phyloP scores from a whole-genome alignment of 2,888 invertebrate genomes.

The Chrysolina oricalcia region DNA sequence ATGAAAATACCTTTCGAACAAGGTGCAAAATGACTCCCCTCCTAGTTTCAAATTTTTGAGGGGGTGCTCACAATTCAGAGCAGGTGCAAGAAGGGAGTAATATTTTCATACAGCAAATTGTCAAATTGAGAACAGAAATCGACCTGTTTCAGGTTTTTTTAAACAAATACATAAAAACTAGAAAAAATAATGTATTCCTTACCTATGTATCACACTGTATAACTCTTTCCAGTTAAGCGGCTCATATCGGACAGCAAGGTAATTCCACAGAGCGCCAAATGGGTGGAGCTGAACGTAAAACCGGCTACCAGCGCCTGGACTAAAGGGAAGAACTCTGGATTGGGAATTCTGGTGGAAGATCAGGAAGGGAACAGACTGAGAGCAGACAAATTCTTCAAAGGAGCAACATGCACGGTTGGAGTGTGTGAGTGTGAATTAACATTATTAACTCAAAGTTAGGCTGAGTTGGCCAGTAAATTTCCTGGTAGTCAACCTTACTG shows the following conservation, averaged over 20 bases:
- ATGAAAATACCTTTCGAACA: too few species aligned
- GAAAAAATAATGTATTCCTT: too few species aligned
- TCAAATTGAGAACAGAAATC: too few species aligned
- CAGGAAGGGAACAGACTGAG: conserved; percentile 74
- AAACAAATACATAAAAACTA: too few species aligned
- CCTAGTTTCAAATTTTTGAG: too few species aligned
- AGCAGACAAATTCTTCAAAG: conserved; percentile 73
- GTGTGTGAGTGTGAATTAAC: conserved; percentile 70
- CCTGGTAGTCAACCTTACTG: too few species aligned
- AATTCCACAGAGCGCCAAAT: conserved; percentile 67
- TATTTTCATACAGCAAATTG: too few species aligned
- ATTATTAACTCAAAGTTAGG: conserved; percentile 50
- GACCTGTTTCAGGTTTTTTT: too few species aligned
- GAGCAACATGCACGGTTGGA: conserved; percentile 72
- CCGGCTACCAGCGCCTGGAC: conserved; percentile 71
- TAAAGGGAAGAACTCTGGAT: conserved; percentile 69
- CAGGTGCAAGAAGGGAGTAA: too few species aligned
- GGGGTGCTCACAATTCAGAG: too few species aligned
- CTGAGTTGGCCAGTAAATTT: conserved; percentile 6
- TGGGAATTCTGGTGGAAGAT: conserved; percentile 77
- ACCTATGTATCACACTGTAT: too few species aligned
- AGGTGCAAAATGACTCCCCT: too few species aligned
- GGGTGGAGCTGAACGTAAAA: conserved; percentile 73
- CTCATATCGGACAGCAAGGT: conserved; percentile 73
- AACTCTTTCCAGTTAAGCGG: conserved; percentile 68